Evolutionary conservation across 2,113 vertebrate species (phyloP).

Genomic region (human (Homo sapiens)): GRCh38 chrX:68348001-68348500

Average conservation of each 20-base stretch:
- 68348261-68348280: neutral
- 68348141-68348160: neutral
- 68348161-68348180: neutral
- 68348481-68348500: neutral
- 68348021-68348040: neutral
- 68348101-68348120: neutral
- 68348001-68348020: neutral
- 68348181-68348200: neutral
- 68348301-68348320: neutral
- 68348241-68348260: neutral
- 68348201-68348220: neutral
- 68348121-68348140: neutral
- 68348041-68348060: neutral
- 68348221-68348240: neutral
- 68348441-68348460: neutral
- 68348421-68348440: neutral
- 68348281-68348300: neutral
- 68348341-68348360: neutral
- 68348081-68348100: neutral
- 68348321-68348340: neutral
- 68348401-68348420: neutral
- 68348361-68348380: neutral
- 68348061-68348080: neutral
- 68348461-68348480: constrained; percentile 3
- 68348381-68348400: neutral